phyloP scores from a whole-genome alignment of 2,888 invertebrate genomes.

The Iselma pallidipennis region DNA sequence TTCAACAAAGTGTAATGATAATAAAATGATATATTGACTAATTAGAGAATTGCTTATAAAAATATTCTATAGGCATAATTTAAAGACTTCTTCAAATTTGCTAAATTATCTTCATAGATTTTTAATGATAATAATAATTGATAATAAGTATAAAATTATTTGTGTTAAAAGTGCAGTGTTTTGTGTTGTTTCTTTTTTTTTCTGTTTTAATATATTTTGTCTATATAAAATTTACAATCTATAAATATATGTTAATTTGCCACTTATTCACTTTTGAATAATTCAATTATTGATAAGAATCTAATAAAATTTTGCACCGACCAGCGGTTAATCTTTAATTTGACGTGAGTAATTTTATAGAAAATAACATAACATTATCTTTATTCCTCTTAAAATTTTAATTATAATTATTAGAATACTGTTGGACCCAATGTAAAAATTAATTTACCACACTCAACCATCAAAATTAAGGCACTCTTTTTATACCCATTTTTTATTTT shows the following conservation, averaged over 20 bases:
- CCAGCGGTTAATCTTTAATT: conserved; percentile 29
- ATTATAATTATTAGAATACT: conserved; percentile 30
- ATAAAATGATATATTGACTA: too few species aligned
- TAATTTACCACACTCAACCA: conserved; percentile 14
- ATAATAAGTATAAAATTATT: too few species aligned
- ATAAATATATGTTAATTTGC: conserved; percentile 17
- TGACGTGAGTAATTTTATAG: conserved; percentile 11
- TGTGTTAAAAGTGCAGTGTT: not conserved
- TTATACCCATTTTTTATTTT: conserved; percentile 12
- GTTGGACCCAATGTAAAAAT: conserved; percentile 34
- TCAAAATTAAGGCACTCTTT: conserved; percentile 30
- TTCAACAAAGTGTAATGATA: not conserved
- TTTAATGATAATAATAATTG: too few species aligned
- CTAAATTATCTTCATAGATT: too few species aligned
- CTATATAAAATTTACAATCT: conserved; percentile 8
- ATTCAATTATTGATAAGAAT: too few species aligned
- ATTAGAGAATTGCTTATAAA: not conserved
- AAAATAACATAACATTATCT: conserved; percentile 16
- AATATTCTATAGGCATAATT: too few species aligned
- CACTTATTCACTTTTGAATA: conserved; percentile 28
- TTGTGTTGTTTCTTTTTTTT: not conserved
- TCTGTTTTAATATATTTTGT: not conserved
- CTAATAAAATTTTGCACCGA: conserved; percentile 19
- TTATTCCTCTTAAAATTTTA: conserved; percentile 15
- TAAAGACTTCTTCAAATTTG: too few species aligned